Conservation (phyloP, 1,140 invertebrate species). For the Euwallacea fornicatus region DNA sequence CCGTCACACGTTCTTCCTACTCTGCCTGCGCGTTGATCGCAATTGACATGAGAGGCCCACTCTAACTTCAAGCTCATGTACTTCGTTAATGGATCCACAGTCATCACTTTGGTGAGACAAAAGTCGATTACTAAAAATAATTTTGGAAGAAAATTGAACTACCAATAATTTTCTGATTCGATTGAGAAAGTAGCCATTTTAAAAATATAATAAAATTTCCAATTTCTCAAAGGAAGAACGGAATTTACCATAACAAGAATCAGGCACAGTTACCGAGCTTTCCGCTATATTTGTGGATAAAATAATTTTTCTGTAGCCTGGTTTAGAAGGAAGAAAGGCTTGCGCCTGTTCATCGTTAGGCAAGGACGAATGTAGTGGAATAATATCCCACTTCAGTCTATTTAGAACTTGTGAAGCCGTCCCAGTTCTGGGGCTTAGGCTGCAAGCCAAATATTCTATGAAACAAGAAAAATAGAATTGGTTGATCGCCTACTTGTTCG, state of each 20-base stretch:
- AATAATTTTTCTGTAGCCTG: conserved; percentile 79
- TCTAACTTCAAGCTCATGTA: conserved; percentile 75
- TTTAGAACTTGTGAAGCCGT: background rate
- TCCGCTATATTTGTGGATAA: conserved; percentile 96
- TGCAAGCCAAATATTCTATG: background rate
- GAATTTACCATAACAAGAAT: conserved; percentile 79
- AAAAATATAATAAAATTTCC: too few relatives aligned
- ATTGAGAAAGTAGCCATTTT: too few relatives aligned
- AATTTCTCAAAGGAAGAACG: background rate
- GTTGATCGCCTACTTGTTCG: too few relatives aligned
- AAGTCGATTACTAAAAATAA: conserved; percentile 85
- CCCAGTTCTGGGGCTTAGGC: background rate
- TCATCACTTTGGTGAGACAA: conserved; percentile 84
- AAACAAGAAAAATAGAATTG: too few relatives aligned
- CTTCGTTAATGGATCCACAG: conserved; percentile 74
- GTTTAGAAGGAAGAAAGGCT: conserved; percentile 64
- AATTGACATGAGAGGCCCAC: conserved; percentile 91
- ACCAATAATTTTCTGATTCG: background rate
- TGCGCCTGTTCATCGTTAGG: conserved; percentile 68
- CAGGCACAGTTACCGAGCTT: conserved; percentile 93
- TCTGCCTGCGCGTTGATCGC: conserved; percentile 86
- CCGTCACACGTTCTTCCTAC: conserved; percentile 85
- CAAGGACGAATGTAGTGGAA: conserved; percentile 72
- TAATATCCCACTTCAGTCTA: conserved; percentile 57
- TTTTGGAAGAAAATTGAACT: background rate